Percentiles rank a stretch among this genome's conserved stretches.
These are phyloP conservation scores for Pipa parva DNA, from an alignment of 2,113 vertebrate genomes.

Conservation along the genomic window DNA sequence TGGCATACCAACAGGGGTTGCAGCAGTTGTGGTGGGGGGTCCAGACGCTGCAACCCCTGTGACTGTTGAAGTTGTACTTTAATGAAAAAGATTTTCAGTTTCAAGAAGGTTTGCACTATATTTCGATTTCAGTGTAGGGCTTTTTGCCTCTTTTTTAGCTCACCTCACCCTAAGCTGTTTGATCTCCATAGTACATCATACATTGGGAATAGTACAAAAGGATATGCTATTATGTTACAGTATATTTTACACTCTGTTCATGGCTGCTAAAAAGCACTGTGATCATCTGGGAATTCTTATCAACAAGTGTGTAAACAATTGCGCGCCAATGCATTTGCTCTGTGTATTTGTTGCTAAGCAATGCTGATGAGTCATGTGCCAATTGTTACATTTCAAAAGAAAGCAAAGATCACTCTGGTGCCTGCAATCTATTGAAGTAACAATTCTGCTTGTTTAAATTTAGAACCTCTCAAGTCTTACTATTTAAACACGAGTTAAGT, in stretches of 20 bases:
- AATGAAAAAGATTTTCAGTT: too few species aligned
- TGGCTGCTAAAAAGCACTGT: background rate
- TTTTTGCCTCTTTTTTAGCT: too few species aligned
- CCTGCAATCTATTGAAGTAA: conserved; percentile 19
- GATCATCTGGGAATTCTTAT: conserved; percentile 18
- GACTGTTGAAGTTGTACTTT: too few species aligned
- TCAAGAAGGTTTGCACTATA: too few species aligned
- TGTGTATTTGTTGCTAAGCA: conserved; percentile 25
- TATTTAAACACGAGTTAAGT: conserved; percentile 19
- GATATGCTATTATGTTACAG: conserved; percentile 3
- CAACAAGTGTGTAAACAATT: conserved; percentile 21
- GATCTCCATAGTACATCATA: conserved; percentile 3
- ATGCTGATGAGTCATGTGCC: conserved; percentile 10
- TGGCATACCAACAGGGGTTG: too few species aligned
- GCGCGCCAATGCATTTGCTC: conserved; percentile 1
- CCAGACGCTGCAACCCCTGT: too few species aligned
- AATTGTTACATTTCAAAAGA: conserved; percentile 18
- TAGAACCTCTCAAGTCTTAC: background rate
- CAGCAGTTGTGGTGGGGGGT: too few species aligned
- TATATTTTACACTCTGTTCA: background rate
- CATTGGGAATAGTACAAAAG: conserved; percentile 2
- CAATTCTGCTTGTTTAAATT: conserved; percentile 26
- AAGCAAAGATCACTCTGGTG: background rate
- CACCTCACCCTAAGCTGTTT: too few species aligned
- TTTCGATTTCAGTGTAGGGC: too few species aligned